A percentile compares a stretch with the other conserved stretches of the same genome.
Evolutionary conservation across 2,888 invertebrate genomes (phyloP).

Genomic region (Epistrophe eligans): DNA sequence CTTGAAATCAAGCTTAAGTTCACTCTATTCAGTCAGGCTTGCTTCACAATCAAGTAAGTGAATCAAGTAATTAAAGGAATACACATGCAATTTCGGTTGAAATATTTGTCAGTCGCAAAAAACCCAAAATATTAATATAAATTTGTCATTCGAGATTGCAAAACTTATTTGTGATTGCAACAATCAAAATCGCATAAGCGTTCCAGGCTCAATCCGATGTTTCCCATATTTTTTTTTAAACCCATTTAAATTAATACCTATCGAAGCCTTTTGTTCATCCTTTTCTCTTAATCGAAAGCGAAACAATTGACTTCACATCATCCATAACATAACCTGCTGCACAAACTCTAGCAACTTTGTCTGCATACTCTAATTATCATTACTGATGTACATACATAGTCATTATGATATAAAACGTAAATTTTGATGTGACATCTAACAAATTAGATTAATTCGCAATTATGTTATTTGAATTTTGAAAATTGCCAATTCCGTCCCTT

Average conservation of each 20-base stretch:
- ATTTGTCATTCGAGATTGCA: too few species aligned
- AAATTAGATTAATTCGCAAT: slow-evolving; percentile 60
- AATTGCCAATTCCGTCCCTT: slow-evolving; percentile 1
- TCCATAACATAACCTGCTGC: slow-evolving; percentile 3
- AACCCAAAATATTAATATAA: too few species aligned
- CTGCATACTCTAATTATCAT: slow-evolving; percentile 30
- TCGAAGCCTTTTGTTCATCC: neutral
- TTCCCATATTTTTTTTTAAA: too few species aligned
- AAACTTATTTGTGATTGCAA: too few species aligned
- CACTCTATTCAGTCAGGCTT: too few species aligned
- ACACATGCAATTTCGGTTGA: too few species aligned
- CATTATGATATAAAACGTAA: slow-evolving; percentile 33
- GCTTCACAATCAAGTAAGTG: too few species aligned
- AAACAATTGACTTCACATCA: neutral
- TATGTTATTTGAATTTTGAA: slow-evolving; percentile 38
- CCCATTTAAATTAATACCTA: neutral
- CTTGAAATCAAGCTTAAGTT: too few species aligned
- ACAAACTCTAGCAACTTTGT: neutral
- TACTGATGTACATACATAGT: neutral
- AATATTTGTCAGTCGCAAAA: too few species aligned
- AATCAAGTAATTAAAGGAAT: too few species aligned
- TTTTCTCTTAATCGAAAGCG: neutral
- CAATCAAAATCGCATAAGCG: too few species aligned
- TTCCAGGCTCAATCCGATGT: too few species aligned
- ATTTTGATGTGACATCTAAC: slow-evolving; percentile 62